These are phyloP conservation scores for Sinocyclocheilus grahami DNA, from an alignment of 2,113 vertebrate species.

Conservation along the genomic window DNA sequence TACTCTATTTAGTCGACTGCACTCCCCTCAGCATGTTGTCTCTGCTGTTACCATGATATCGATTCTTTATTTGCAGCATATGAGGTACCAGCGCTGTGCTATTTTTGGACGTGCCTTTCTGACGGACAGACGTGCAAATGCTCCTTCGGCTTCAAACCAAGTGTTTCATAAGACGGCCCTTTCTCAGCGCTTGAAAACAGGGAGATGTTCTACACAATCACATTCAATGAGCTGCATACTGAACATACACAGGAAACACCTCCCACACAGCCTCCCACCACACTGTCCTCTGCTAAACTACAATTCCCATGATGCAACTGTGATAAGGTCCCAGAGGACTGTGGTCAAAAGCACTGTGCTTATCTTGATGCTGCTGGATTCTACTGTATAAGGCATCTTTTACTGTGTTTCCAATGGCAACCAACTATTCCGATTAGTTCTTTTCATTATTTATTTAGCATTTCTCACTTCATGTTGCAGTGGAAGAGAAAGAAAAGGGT, in stretches of 20 bases:
- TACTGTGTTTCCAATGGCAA: constrained; percentile 42
- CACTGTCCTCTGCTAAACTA: constrained; percentile 30
- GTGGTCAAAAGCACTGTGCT: constrained; percentile 19
- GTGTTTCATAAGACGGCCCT: constrained; percentile 2
- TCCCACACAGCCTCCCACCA: constrained; percentile 41
- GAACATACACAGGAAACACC: constrained; percentile 22
- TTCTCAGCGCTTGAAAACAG: constrained; percentile 21
- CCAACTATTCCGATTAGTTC: neutral
- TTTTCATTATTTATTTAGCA: constrained; percentile 16
- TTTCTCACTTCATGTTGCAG: neutral
- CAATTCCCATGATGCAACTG: constrained; percentile 35
- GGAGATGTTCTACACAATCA: constrained; percentile 25
- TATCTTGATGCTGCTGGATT: neutral
- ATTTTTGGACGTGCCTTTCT: constrained; percentile 10
- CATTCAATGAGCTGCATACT: neutral
- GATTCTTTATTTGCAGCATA: constrained; percentile 24
- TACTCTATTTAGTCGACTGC: neutral
- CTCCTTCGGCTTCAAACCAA: constrained; percentile 22
- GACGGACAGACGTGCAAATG: constrained; percentile 13
- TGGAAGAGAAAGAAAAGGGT: neutral
- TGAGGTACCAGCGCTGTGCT: constrained; percentile 24
- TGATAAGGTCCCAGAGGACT: neutral
- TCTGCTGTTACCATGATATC: constrained; percentile 21
- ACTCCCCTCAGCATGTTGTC: neutral
- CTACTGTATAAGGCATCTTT: neutral